Conservation (phyloP, 2,113 vertebrate genomes). For the Rattus rattus region DNA sequence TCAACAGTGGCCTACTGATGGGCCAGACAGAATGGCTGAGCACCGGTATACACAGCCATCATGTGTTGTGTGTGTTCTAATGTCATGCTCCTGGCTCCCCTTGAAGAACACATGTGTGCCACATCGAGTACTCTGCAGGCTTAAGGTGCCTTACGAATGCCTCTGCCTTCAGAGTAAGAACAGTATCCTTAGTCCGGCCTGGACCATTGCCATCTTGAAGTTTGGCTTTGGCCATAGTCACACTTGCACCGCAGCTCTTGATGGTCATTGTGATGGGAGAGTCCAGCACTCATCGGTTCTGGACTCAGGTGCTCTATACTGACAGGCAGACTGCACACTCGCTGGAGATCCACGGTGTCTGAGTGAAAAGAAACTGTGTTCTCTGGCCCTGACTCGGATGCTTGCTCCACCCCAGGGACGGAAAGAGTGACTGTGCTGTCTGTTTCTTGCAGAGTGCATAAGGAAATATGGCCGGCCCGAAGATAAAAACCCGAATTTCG, state of each 20-base stretch:
- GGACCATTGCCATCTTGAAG: neutral
- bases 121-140: neutral
- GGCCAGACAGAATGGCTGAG: neutral
- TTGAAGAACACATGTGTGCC: neutral
- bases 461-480: slow-evolving; percentile 89
- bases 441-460: slow-evolving; percentile 90
- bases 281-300: neutral
- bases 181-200: neutral
- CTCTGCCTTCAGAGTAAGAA: neutral
- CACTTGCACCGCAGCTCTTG: too few species aligned
- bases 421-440: neutral
- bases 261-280: neutral
- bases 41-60: neutral
- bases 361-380: too few species aligned
- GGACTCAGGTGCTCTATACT: neutral
- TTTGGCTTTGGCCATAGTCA: neutral
- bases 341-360: neutral
- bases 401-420: neutral
- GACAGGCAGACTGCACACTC: neutral
- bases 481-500: slow-evolving; percentile 90
- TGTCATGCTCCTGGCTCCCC: too few species aligned
- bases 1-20: neutral
- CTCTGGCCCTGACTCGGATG: too few species aligned
- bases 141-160: neutral
- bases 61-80: rapidly evolving